Conservation (phyloP, 2,797 vertebrate species). For the Scolopax bukidnonensis region DNA sequence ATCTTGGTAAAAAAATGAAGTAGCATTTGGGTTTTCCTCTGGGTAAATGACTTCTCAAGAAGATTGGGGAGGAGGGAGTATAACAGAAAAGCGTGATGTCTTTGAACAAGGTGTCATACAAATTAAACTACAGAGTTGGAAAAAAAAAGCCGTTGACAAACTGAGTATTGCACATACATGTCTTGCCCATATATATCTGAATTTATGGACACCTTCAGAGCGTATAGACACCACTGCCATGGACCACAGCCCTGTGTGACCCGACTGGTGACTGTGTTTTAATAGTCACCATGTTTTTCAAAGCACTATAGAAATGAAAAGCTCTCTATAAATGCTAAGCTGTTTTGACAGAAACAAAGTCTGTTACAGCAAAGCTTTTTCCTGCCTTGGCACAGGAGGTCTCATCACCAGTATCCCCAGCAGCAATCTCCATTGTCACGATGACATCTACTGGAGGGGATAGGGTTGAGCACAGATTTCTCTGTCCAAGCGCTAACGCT, state of each 20-base stretch:
- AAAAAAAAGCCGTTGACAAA: background rate
- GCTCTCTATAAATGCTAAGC: background rate
- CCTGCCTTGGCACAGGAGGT: background rate
- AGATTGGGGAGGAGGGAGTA: background rate
- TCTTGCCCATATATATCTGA: background rate
- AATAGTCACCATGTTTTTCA: background rate
- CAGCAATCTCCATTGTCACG: constrained; percentile 19
- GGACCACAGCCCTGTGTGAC: background rate
- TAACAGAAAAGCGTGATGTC: background rate
- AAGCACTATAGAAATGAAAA: background rate
- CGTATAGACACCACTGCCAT: background rate
- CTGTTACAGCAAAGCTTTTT: background rate
- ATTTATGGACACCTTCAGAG: background rate
- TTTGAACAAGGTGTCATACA: background rate
- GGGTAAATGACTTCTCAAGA: background rate
- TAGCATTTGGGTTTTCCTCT: background rate
- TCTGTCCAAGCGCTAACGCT: background rate
- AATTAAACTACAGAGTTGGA: background rate
- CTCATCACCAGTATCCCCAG: background rate
- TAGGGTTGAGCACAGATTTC: background rate
- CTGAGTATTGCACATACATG: accelerated
- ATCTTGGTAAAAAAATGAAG: background rate
- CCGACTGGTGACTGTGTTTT: background rate
- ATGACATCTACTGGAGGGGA: constrained; percentile 72
- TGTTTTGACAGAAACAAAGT: background rate